Percentiles rank a stretch among this genome's conserved stretches.
Conservation (phyloP, 2,113 vertebrate species). For the Perccottus glenii region DNA sequence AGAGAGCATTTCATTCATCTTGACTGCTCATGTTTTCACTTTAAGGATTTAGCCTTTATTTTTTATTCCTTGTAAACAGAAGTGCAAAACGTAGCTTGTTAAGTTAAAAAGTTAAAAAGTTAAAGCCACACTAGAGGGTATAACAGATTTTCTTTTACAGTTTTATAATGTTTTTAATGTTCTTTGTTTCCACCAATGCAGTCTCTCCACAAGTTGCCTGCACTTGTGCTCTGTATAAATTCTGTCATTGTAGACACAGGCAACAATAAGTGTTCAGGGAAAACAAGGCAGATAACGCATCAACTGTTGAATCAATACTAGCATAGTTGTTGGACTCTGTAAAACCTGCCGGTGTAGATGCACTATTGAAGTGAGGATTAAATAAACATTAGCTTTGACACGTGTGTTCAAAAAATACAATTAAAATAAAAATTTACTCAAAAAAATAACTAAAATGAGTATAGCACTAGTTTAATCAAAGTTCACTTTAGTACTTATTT, state of each 20-base stretch:
- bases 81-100: conserved; percentile 1
- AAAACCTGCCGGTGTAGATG: conserved; percentile 22
- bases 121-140: too few relatives aligned
- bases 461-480: too few relatives aligned
- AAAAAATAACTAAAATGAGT: background rate
- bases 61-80: background rate
- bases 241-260: conserved; percentile 44
- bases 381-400: conserved; percentile 20
- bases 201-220: conserved; percentile 15
- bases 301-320: conserved; percentile 11
- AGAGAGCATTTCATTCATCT: conserved; percentile 17
- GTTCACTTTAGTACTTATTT: too few relatives aligned
- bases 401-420: background rate
- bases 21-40: conserved; percentile 8
- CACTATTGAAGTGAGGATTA: conserved; percentile 35
- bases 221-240: conserved; percentile 63
- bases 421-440: background rate
- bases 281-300: conserved; percentile 28
- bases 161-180: background rate
- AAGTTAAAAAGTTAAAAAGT: too few relatives aligned
- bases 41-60: conserved; percentile 15
- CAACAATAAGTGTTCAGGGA: conserved; percentile 36
- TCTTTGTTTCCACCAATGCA: conserved; percentile 3
- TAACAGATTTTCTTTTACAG: too few relatives aligned
- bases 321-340: conserved; percentile 7